Conservation (phyloP, 2,888 invertebrate genomes). For the Laothoe populi region DNA sequence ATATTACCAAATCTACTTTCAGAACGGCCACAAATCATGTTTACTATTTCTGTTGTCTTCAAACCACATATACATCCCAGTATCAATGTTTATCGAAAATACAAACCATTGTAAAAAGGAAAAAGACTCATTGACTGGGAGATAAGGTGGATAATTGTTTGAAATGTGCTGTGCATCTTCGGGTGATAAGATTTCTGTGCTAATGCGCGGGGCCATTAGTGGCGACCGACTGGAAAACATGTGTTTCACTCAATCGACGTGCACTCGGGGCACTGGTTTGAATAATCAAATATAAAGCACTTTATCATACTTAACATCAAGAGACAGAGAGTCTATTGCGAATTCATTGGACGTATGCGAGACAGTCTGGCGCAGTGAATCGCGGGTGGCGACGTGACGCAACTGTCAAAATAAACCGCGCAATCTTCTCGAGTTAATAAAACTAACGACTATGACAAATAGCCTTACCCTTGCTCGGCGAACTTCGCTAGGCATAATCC, state of each 20-base stretch:
- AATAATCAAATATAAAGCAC: background rate
- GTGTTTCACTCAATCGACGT: conserved; percentile 11
- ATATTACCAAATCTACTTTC: background rate
- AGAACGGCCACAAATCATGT: background rate
- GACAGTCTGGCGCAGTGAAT: conserved; percentile 15
- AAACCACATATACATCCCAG: conserved; percentile 16
- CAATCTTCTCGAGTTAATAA: background rate
- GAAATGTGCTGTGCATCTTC: background rate
- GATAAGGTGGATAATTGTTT: conserved; percentile 10
- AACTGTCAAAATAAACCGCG: background rate
- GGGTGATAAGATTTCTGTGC: conserved; percentile 24
- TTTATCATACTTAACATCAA: background rate
- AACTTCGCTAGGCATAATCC: conserved; percentile 60
- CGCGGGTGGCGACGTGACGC: background rate
- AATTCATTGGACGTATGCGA: background rate
- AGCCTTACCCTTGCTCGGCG: conserved; percentile 62
- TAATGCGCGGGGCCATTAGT: conserved; percentile 23
- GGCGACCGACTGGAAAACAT: conserved; percentile 17
- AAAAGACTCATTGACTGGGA: background rate
- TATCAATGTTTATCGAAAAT: conserved; percentile 20
- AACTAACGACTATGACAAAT: conserved; percentile 7
- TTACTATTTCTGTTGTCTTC: conserved; percentile 9
- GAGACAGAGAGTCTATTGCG: background rate
- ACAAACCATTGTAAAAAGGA: background rate
- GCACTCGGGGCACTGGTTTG: background rate